phyloP scores from a whole-genome alignment of 2,113 vertebrate genomes.

The Silurus glanis region DNA sequence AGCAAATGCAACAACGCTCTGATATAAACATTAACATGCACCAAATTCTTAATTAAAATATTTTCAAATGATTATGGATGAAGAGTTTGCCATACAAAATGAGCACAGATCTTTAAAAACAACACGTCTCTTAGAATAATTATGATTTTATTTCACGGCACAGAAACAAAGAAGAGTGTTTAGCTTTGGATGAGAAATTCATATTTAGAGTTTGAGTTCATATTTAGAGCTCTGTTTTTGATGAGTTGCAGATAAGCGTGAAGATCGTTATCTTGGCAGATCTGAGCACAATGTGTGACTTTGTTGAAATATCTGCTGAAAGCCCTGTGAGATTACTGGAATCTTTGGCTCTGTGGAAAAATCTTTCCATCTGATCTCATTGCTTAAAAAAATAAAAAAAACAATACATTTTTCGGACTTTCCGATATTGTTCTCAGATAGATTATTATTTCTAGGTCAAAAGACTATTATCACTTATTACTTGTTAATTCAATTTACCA shows the following conservation, averaged over 20 bases:
- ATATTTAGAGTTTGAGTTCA: slow-evolving; percentile 16
- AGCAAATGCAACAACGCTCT: neutral
- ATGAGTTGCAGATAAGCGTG: slow-evolving; percentile 17
- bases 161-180: neutral
- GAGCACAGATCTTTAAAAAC: neutral
- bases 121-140: neutral
- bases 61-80: neutral
- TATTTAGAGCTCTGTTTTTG: slow-evolving; percentile 23
- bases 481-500: neutral
- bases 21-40: neutral
- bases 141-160: neutral
- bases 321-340: slow-evolving; percentile 10
- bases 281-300: slow-evolving; percentile 12
- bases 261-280: slow-evolving; percentile 21
- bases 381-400: slow-evolving; percentile 7
- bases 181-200: slow-evolving; percentile 16
- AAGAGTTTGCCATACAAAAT: neutral
- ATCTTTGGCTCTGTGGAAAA: slow-evolving; percentile 13
- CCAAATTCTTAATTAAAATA: neutral
- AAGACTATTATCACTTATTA: neutral
- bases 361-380: slow-evolving; percentile 18
- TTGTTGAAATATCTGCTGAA: slow-evolving; percentile 15
- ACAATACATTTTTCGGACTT: neutral
- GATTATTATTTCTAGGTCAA: neutral
- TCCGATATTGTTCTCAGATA: neutral